Conservation (phyloP, 2,113 vertebrate species). For the Phalacrocorax brasilianus region DNA sequence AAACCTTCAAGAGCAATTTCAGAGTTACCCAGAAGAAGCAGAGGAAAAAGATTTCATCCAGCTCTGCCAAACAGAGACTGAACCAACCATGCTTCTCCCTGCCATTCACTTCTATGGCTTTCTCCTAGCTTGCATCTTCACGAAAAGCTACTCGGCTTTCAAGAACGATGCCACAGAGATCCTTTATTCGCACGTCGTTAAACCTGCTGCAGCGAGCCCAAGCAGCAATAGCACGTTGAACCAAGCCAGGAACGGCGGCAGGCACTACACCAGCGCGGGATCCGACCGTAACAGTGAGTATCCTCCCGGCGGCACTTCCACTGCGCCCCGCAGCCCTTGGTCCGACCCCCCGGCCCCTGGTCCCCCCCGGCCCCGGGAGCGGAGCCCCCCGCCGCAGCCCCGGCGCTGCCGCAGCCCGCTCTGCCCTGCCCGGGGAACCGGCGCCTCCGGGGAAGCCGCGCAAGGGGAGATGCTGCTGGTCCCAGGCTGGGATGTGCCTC, state of each 20-base stretch:
- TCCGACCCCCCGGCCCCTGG: neutral
- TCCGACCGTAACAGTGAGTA: constrained; percentile 86
- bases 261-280: constrained; percentile 72
- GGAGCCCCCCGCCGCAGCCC: neutral
- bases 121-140: constrained; percentile 80
- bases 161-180: constrained; percentile 94
- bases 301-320: neutral
- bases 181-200: constrained; percentile 82
- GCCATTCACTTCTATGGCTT: constrained; percentile 79
- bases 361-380: neutral
- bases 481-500: neutral
- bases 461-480: neutral
- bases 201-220: constrained; percentile 74
- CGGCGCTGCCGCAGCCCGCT: neutral
- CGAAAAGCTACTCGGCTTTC: constrained; percentile 83
- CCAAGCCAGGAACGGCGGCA: constrained; percentile 87
- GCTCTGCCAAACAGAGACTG: constrained; percentile 50
- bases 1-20: constrained; percentile 63
- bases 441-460: neutral
- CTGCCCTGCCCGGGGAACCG: neutral
- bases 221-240: constrained; percentile 88
- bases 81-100: constrained; percentile 79
- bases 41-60: constrained; percentile 36
- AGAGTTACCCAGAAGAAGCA: constrained; percentile 67
- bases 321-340: neutral